A percentile compares a stretch with the other conserved stretches of the same genome.
These are phyloP conservation scores for Silvanus unidentatus DNA, from an alignment of 2,888 invertebrate genomes.

Conservation along the genomic window DNA sequence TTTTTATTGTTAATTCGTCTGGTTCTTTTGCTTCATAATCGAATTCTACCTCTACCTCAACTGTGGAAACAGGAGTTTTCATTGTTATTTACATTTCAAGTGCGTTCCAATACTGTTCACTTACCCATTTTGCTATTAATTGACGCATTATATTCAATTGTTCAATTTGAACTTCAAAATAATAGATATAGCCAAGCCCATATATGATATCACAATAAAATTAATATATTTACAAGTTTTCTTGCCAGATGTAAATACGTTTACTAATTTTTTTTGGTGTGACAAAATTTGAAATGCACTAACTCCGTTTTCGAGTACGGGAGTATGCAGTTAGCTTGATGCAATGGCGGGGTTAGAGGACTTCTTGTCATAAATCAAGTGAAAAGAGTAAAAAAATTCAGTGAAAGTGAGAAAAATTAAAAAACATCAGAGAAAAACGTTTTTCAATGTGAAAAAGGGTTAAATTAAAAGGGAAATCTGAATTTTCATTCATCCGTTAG, in stretches of 20 bases:
- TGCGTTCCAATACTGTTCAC: constrained; percentile 1
- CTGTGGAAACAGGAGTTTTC: constrained; percentile 42
- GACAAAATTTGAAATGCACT: no score
- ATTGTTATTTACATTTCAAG: neutral
- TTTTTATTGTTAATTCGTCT: constrained; percentile 76
- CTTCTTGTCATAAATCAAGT: no score
- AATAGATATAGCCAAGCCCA: constrained; percentile 17
- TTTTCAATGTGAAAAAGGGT: no score
- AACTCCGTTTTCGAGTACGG: no score
- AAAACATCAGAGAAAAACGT: no score
- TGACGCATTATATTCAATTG: neutral
- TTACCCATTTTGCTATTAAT: constrained; percentile 18
- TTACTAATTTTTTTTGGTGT: constrained; percentile 4
- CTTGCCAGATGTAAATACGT: constrained; percentile 3
- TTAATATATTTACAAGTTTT: constrained; percentile 14
- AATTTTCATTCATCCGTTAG: no score
- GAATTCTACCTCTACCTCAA: constrained; percentile 80
- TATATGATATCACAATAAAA: constrained; percentile 20
- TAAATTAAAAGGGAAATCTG: no score
- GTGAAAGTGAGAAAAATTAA: no score
- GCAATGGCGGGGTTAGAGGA: no score
- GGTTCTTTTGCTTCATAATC: constrained; percentile 80
- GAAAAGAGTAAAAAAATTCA: no score
- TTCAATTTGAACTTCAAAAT: constrained; percentile 14
- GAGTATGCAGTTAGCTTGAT: no score